Evolutionary conservation across 2,797 vertebrate genomes (phyloP), one percentile per base, ranked within the genome.

Genomic region (Allobates femoralis): DNA sequence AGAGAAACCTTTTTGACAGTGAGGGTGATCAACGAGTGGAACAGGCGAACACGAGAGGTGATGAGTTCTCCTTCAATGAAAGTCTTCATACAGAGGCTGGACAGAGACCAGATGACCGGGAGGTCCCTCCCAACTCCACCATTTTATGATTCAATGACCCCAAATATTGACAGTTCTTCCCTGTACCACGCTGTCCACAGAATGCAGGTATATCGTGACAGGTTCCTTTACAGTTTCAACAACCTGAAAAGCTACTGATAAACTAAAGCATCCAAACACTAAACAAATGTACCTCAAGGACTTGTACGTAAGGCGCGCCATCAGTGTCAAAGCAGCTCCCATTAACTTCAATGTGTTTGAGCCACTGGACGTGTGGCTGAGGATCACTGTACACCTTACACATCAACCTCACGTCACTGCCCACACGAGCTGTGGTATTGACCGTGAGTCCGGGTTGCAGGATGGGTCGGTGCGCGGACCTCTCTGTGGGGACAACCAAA

Each of bases 291-390:
- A 98, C 97, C 97, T 99, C 99, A 23, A 99, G 93, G 66, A 99
- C 95, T 92, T 96, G 97, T 12, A 99, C 97, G 0, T 98, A 99
- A 16, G 98, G 98, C 30, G 95, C 95, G 14, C 97, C 98, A 0
- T 99, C 97, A 0, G 96, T 95, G 0, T 97, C 96, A 0, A 95
- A 96, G 84, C 95, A 97, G 90, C 96, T 99, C 88, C 98, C 98
- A 0, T 99, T 99, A 89, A 96, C 94, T 90, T 97, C 95, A 0
- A 99, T 96, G 92, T 99, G 98, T 89, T 99, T 99, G 76, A 99
- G 95, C 98, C 98, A 99, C 92, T 99, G 98, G 87, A 99, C 99
- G 91, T 99, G 98, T 15, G 98, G 97, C 91, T 99, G 98, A 14
- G 98, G 96, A 0, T 99, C 98, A 0, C 98, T 99, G 94, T 98